Conservation (phyloP, 2,888 invertebrate genomes). For the Synanthedon tipuliformis region DNA sequence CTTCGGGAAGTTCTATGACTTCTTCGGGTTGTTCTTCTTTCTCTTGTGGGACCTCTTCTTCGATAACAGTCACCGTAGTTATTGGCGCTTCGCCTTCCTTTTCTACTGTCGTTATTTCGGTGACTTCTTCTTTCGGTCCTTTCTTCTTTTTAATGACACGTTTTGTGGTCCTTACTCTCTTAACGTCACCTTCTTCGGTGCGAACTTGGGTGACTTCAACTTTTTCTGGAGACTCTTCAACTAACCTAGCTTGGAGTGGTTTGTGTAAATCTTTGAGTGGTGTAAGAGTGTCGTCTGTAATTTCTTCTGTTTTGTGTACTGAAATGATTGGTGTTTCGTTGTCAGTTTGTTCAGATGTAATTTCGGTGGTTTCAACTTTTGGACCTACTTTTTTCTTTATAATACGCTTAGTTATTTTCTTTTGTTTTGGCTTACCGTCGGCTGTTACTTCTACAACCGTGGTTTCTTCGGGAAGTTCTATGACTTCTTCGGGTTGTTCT, state of each 20-base stretch:
- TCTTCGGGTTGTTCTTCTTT: too few relatives aligned
- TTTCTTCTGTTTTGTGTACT: conserved; percentile 12
- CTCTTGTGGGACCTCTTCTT: too few relatives aligned
- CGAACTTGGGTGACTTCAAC: conserved; percentile 11
- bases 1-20: too few relatives aligned
- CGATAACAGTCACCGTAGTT: too few relatives aligned
- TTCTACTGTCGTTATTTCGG: conserved; percentile 28
- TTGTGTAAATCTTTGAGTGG: conserved; percentile 20
- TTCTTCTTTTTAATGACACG: conserved; percentile 23
- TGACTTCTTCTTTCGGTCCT: conserved; percentile 26
- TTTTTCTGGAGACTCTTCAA: conserved; percentile 13
- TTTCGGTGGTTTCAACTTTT: conserved; percentile 5
- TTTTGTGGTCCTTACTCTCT: conserved; percentile 11
- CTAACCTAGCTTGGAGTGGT: conserved; percentile 17
- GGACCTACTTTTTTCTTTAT: conserved; percentile 25
- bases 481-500: too few relatives aligned
- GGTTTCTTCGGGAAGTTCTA: too few relatives aligned
- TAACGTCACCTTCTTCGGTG: conserved; percentile 10
- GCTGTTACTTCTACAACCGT: conserved; percentile 6
- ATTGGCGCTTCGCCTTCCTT: conserved; percentile 23
- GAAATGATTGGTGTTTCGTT: conserved; percentile 14
- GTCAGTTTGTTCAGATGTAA: conserved; percentile 25
- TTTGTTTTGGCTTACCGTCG: conserved; percentile 18
- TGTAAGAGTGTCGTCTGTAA: conserved; percentile 14
- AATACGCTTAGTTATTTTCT: conserved; percentile 25